These are phyloP conservation scores for Poeciliopsis turrubarensis DNA, from an alignment of 2,113 vertebrate species.

Conservation along the genomic window DNA sequence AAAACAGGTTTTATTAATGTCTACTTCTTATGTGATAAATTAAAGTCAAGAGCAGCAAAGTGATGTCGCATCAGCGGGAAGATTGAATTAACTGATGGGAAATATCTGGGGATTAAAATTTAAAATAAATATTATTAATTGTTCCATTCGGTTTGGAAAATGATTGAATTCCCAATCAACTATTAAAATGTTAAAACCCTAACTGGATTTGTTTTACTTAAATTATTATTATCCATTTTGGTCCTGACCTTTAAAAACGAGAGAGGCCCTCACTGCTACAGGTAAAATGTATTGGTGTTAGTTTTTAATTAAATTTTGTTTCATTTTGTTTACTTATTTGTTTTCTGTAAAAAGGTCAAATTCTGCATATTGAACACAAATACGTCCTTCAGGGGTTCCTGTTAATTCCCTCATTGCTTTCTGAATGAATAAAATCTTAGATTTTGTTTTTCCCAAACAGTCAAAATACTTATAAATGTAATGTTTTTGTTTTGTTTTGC, in stretches of 20 bases:
- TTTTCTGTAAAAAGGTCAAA: neutral
- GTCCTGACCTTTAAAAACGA: slow-evolving; percentile 18
- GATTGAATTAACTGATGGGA: neutral
- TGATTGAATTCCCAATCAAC: neutral
- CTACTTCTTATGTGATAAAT: neutral
- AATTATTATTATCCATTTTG: slow-evolving; percentile 1
- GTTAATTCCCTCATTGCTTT: no score
- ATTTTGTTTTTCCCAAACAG: no score
- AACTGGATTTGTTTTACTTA: slow-evolving; percentile 7
- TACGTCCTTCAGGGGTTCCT: no score
- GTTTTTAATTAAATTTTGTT: no score
- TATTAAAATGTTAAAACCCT: neutral
- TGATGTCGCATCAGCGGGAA: neutral
- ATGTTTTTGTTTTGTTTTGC: no score
- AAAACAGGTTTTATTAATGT: no score
- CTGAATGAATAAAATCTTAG: neutral
- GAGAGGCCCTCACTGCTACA: neutral
- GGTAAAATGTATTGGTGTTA: neutral
- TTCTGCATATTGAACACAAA: slow-evolving; percentile 1
- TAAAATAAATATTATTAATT: neutral
- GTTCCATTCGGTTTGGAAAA: neutral
- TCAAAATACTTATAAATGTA: no score
- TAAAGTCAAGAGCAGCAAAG: neutral
- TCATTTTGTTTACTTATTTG: no score
- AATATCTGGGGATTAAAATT: neutral